Conservation (phyloP, 2,888 invertebrate species). For the Andrena minutula region DNA sequence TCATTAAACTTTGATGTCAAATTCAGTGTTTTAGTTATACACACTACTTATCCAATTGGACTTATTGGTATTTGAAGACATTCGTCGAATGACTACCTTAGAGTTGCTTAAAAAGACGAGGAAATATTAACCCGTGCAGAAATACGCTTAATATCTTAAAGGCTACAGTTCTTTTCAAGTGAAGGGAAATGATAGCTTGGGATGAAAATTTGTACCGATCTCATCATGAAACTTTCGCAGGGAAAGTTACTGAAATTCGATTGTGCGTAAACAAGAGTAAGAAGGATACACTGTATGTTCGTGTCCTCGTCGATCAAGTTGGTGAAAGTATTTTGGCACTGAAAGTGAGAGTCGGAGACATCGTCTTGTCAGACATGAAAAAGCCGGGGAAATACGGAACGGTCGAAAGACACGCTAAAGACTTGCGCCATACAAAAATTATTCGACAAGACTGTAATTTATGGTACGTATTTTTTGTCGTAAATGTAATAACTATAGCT, state of each 20-base stretch:
- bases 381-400: slow-evolving; percentile 51
- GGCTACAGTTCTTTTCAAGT: no score
- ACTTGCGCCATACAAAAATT: slow-evolving; percentile 1
- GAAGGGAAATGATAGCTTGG: not conserved
- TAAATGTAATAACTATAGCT: no score
- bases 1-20: no score
- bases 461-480: no score
- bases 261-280: slow-evolving; percentile 41
- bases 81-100: no score
- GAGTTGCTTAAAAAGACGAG: no score
- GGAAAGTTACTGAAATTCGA: slow-evolving; percentile 65
- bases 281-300: slow-evolving; percentile 41
- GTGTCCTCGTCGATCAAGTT: slow-evolving; percentile 49
- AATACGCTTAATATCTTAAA: no score
- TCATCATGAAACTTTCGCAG: slow-evolving; percentile 61
- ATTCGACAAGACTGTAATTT: not conserved
- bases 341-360: slow-evolving; percentile 77
- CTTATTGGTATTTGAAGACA: no score
- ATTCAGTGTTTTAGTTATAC: no score
- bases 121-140: no score
- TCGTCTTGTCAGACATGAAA: slow-evolving; percentile 43
- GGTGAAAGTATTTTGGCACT: slow-evolving; percentile 80
- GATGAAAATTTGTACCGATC: slow-evolving; percentile 48
- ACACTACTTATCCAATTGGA: no score
- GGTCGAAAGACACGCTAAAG: slow-evolving; percentile 14